phyloP scores from a whole-genome alignment of 2,113 vertebrate genomes.

The Petromus typicus region DNA sequence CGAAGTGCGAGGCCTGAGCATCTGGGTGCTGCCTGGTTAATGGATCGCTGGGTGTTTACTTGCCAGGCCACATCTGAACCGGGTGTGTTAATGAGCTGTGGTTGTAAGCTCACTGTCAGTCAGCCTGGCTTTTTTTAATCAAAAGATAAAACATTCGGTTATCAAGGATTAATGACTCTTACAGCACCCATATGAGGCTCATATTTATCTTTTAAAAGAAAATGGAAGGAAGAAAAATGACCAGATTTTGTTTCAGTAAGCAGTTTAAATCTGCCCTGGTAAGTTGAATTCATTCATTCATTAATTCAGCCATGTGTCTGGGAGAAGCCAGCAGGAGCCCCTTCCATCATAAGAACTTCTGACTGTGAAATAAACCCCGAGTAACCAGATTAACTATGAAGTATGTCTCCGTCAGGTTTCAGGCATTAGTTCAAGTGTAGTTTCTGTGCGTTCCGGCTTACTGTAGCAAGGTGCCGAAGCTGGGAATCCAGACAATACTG shows the following conservation, averaged over 20 bases:
- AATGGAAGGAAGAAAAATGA: slow-evolving; percentile 84
- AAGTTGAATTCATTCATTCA: slow-evolving; percentile 87
- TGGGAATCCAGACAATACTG: slow-evolving; percentile 57
- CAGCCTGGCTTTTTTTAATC: slow-evolving; percentile 65
- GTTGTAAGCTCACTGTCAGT: slow-evolving; percentile 27
- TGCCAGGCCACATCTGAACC: slow-evolving; percentile 72
- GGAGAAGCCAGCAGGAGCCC: slow-evolving; percentile 86
- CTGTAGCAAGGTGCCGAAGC: slow-evolving; percentile 68
- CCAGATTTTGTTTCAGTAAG: slow-evolving; percentile 87
- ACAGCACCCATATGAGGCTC: slow-evolving; percentile 72
- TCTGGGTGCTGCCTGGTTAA: slow-evolving; percentile 34
- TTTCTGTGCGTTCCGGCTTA: slow-evolving; percentile 60
- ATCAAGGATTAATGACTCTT: slow-evolving; percentile 83
- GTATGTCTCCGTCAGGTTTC: slow-evolving; percentile 83
- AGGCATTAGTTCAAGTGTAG: slow-evolving; percentile 82
- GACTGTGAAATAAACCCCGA: slow-evolving; percentile 88
- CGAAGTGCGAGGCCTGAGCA: slow-evolving; percentile 4
- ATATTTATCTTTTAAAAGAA: slow-evolving; percentile 82
- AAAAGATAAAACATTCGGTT: slow-evolving; percentile 74
- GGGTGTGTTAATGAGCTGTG: slow-evolving; percentile 69
- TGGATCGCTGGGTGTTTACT: slow-evolving; percentile 64
- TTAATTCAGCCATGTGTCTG: slow-evolving; percentile 85
- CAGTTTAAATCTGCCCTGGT: slow-evolving; percentile 87
- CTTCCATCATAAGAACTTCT: slow-evolving; percentile 86
- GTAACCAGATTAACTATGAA: slow-evolving; percentile 88